These are phyloP conservation scores for Planiliza haematocheilus DNA, from an alignment of 2,113 vertebrate species.

Conservation along the genomic window DNA sequence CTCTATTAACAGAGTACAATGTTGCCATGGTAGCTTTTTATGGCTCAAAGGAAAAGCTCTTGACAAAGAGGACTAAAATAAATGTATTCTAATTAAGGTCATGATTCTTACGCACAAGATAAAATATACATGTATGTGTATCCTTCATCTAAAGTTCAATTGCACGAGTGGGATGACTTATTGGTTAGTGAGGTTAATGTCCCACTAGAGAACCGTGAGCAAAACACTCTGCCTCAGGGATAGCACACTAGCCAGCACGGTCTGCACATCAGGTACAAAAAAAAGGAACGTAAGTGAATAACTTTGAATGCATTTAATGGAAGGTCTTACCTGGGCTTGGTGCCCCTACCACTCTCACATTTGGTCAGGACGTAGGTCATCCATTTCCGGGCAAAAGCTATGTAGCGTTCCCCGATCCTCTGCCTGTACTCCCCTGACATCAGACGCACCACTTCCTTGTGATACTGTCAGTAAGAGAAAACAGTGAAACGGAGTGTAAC, in stretches of 20 bases:
- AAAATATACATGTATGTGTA: no score
- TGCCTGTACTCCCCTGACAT: conserved; percentile 98
- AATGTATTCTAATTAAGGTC: background rate
- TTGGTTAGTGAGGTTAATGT: background rate
- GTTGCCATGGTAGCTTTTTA: conserved; percentile 34
- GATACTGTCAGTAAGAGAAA: conserved; percentile 85
- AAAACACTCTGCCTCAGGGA: background rate
- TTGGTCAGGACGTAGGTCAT: conserved; percentile 99
- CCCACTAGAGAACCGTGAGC: background rate
- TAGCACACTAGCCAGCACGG: background rate
- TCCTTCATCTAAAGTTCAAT: background rate
- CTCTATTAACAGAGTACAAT: conserved; percentile 1
- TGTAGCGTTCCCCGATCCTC: conserved; percentile 97
- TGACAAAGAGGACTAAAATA: background rate
- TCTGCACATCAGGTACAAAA: no score
- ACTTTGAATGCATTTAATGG: no score
- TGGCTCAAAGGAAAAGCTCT: conserved; percentile 3
- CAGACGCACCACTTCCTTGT: conserved; percentile 98
- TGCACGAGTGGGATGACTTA: background rate
- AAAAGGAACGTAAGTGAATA: no score
- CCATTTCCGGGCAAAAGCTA: conserved; percentile 96
- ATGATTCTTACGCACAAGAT: background rate
- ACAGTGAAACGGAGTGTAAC: no score
- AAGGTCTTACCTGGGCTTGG: conserved; percentile 91
- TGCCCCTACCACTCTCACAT: conserved; percentile 97